phyloP scores from a whole-genome alignment of 2,113 vertebrate genomes.

The crab-eating macaque (Macaca fascicularis) region DNA sequence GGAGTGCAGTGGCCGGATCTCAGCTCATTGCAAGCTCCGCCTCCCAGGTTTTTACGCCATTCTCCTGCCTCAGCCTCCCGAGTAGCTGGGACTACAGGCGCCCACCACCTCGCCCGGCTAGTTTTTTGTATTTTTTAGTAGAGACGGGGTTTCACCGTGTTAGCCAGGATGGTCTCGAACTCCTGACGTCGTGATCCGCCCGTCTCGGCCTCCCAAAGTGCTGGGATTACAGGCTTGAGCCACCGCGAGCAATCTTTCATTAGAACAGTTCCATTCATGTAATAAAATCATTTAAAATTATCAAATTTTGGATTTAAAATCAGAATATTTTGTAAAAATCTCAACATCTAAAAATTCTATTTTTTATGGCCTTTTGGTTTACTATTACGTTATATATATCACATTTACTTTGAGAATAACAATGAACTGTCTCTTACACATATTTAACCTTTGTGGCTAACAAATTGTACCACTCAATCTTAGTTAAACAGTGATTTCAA shows the following conservation, averaged over 20 bases:
- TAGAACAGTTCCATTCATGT: not conserved
- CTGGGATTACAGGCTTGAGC: too few species aligned
- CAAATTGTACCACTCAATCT: not conserved
- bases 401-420: not conserved
- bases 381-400: not conserved
- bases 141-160: too few species aligned
- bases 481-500: not conserved
- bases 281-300: not conserved
- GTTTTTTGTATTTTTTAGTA: too few species aligned
- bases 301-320: not conserved
- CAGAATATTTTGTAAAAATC: not conserved
- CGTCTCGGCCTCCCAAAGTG: too few species aligned
- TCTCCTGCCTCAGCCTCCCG: too few species aligned
- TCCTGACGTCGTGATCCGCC: too few species aligned
- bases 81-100: too few species aligned
- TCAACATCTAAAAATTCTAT: not conserved
- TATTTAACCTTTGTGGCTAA: not conserved
- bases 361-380: not conserved
- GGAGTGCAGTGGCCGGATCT: too few species aligned
- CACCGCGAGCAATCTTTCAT: not conserved
- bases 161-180: too few species aligned
- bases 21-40: too few species aligned
- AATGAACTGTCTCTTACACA: not conserved
- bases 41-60: too few species aligned
- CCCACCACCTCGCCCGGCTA: too few species aligned